phyloP scores from a whole-genome alignment of 1,140 invertebrate genomes.

The Eulimnadia texana region DNA sequence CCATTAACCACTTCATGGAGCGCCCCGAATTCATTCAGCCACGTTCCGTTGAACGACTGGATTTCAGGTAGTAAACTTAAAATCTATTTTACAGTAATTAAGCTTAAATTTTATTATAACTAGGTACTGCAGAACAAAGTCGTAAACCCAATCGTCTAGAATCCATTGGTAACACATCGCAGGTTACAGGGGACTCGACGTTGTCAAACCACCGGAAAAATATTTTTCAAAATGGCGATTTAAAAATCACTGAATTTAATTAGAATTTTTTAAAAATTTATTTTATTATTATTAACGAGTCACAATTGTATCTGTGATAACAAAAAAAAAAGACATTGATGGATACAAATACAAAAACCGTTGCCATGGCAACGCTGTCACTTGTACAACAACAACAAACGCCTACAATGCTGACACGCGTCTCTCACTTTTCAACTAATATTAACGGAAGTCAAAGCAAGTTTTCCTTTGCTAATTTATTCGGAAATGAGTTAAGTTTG shows the following conservation, averaged over 20 bases:
- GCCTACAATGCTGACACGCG: background rate
- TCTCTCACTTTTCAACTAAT: background rate
- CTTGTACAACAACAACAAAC: background rate
- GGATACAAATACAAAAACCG: too few species aligned
- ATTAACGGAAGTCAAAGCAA: background rate
- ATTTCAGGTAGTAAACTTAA: slow-evolving; percentile 4
- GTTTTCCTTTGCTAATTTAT: background rate
- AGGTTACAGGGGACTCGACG: background rate
- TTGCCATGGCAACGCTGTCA: background rate
- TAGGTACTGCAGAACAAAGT: background rate
- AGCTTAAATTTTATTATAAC: background rate
- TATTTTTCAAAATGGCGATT: background rate
- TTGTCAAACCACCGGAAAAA: background rate
- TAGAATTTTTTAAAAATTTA: background rate
- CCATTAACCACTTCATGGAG: slow-evolving; percentile 5
- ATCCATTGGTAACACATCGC: background rate
- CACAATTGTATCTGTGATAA: too few species aligned
- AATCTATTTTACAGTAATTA: background rate
- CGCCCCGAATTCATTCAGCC: slow-evolving; percentile 3
- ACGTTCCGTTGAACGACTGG: slow-evolving; percentile 14
- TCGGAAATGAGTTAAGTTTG: background rate
- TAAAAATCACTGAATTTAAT: background rate
- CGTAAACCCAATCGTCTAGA: slow-evolving; percentile 7
- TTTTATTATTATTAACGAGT: too few species aligned
- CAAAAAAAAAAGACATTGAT: too few species aligned